These are phyloP conservation scores for Anticlea derivata DNA, from an alignment of 2,888 invertebrate genomes.

Conservation along the genomic window DNA sequence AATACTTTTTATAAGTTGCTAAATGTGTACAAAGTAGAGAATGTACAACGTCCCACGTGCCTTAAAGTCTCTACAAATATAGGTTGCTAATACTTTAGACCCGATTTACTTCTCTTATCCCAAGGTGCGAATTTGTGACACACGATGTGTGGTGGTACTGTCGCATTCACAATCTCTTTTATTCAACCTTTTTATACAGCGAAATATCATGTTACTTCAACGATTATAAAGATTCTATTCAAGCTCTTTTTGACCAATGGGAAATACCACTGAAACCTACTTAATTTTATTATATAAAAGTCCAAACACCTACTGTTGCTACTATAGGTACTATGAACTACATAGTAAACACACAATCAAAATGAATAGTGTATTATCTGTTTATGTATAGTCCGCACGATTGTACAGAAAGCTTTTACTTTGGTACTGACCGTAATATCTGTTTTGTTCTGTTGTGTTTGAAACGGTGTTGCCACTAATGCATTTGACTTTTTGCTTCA, in stretches of 20 bases:
- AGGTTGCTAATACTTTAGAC: slow-evolving; percentile 21
- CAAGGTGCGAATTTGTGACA: slow-evolving; percentile 28
- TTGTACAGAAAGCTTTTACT: slow-evolving; percentile 40
- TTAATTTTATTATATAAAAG: too few species aligned
- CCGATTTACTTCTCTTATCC: slow-evolving; percentile 34
- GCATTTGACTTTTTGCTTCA: slow-evolving; percentile 47
- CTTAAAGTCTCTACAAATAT: slow-evolving; percentile 11
- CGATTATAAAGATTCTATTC: too few species aligned
- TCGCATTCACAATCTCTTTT: slow-evolving; percentile 14
- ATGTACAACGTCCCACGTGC: slow-evolving; percentile 24
- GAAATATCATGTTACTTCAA: too few species aligned
- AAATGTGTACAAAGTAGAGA: slow-evolving; percentile 8
- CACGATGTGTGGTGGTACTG: slow-evolving; percentile 28
- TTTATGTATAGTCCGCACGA: slow-evolving; percentile 12
- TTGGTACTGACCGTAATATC: slow-evolving; percentile 27
- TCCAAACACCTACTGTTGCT: too few species aligned
- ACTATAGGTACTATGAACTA: too few species aligned
- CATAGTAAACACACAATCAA: background rate
- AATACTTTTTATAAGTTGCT: slow-evolving; percentile 12
- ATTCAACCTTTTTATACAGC: background rate
- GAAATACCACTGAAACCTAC: too few species aligned
- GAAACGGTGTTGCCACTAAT: slow-evolving; percentile 46
- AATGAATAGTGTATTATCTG: background rate
- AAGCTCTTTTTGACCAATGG: too few species aligned
- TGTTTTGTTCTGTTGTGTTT: slow-evolving; percentile 28